Conservation (phyloP, 2,888 invertebrate genomes). For the Halocaridina rubra region DNA sequence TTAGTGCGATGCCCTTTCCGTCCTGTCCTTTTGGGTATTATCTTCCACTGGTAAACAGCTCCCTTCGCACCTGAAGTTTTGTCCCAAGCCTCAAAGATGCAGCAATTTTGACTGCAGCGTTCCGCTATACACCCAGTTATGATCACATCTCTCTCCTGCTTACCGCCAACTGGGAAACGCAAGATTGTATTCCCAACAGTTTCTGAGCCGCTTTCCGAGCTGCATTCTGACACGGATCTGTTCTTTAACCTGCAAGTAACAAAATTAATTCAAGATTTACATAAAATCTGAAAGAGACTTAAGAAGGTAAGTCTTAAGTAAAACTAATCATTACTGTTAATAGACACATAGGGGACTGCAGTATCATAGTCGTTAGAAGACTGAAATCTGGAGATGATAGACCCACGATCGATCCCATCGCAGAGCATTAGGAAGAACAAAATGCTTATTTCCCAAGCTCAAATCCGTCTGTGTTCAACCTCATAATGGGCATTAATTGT, state of each 20-base stretch:
- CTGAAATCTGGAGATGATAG: no score
- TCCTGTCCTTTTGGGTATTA: conserved; percentile 28
- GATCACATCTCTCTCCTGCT: conserved; percentile 35
- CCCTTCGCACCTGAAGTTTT: conserved; percentile 11
- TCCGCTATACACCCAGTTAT: conserved; percentile 1
- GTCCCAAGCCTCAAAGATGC: conserved; percentile 26
- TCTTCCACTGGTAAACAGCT: conserved; percentile 28
- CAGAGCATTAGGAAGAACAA: no score
- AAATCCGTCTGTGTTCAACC: no score
- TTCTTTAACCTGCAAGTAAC: conserved; percentile 24
- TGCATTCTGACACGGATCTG: conserved; percentile 41
- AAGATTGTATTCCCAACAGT: not conserved
- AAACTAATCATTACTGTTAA: no score
- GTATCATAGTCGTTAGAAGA: no score
- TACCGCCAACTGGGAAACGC: conserved; percentile 30
- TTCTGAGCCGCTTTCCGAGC: conserved; percentile 17
- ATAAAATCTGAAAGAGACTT: no score
- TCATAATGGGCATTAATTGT: no score
- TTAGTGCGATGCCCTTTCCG: conserved; percentile 36
- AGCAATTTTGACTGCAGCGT: conserved; percentile 26
- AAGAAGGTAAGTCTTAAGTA: no score
- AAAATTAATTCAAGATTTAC: no score
- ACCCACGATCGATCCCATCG: no score
- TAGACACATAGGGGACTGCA: no score
- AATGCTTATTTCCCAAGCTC: not conserved